A percentile compares a stretch with the other conserved stretches of the same genome.
phyloP scores from a whole-genome alignment of 2,888 invertebrate genomes.

The Rhaphigaster nebulosa region DNA sequence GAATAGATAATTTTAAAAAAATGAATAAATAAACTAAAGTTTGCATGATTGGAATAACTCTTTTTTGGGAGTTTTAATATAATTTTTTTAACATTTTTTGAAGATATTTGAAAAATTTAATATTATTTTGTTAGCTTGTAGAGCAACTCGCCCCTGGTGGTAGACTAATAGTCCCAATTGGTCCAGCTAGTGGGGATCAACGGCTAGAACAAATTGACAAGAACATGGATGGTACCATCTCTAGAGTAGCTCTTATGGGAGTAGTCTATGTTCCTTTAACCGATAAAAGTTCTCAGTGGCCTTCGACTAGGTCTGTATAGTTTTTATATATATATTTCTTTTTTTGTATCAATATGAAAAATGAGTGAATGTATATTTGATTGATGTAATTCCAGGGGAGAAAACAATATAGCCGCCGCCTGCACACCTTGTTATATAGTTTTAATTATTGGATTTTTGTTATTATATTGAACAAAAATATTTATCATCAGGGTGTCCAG shows the following conservation, averaged over 20 bases:
- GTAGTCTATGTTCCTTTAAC: slow-evolving; percentile 98
- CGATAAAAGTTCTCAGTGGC: slow-evolving; percentile 82
- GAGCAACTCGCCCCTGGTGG: slow-evolving; percentile 94
- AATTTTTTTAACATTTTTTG: not conserved
- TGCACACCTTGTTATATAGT: not conserved
- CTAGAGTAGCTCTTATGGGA: slow-evolving; percentile 86
- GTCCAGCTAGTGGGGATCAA: slow-evolving; percentile 88
- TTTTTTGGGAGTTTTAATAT: not conserved
- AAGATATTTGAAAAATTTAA: not conserved
- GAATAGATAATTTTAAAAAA: too few relatives aligned
- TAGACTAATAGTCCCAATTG: slow-evolving; percentile 91
- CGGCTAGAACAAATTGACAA: slow-evolving; percentile 92
- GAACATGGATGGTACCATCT: slow-evolving; percentile 81
- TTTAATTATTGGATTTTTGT: slow-evolving; percentile 8
- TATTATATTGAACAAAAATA: not conserved
- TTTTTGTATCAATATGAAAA: not conserved
- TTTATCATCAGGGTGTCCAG: too few relatives aligned
- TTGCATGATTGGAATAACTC: too few relatives aligned
- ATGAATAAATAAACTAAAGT: too few relatives aligned
- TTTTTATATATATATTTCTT: not conserved
- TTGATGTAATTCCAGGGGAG: slow-evolving; percentile 40
- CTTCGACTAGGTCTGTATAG: slow-evolving; percentile 66
- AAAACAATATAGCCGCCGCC: not conserved
- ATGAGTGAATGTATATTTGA: not conserved
- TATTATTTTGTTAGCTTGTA: slow-evolving; percentile 74